Base-by-base conservation (phyloP, 2,888 invertebrate species). In the Portevinia maculata region DNA sequence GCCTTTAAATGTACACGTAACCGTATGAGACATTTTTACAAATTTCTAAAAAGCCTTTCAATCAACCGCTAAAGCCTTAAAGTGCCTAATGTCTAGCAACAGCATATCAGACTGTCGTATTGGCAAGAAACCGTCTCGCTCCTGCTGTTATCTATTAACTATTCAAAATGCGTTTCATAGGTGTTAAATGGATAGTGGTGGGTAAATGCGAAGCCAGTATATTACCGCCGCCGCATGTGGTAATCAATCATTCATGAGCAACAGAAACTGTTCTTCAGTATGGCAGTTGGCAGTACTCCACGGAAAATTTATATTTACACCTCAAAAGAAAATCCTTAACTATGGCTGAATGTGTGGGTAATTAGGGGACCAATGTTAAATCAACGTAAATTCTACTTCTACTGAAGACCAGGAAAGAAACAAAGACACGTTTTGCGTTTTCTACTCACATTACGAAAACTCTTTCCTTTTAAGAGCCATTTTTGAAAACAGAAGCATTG, bases 171-270 rank as follows among this genome's bases (percentile, higher is more conserved):
- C 39, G 62, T 65, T 57, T 15, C 21, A 1, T 2, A 57, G 8
- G 37, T 48, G 52, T 44, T 13, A 48, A 62, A 46, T 30, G 46
- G 50, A 78, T 50, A 71, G 57, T 59, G 39, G 57, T 39, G 7
- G 15, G 15, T 4, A 52, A 65, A 17, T 53, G 73, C 53, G 53
- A 1, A 19, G 30, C n/a, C 53, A 41, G 62, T 24, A 41, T 37
- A 67, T 41, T 46, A 64, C 3, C 60, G 3, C 3, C 60, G 3
- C 60, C 37, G 57, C 57, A 65, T 64, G 52, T 55, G 53, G 65
- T 57, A 60, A 79, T 79, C 79, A 74, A 79, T 79, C 79, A 79
- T 46, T 73, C 67, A 79, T 69, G 74, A 67, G 57, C 50, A 48
- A 28, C 48, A 17, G 39, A 46, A 39, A 73, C 64, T 60, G 59